Conservation (phyloP, 2,797 vertebrate genomes). For the Phrynocephalus vlangalii region DNA sequence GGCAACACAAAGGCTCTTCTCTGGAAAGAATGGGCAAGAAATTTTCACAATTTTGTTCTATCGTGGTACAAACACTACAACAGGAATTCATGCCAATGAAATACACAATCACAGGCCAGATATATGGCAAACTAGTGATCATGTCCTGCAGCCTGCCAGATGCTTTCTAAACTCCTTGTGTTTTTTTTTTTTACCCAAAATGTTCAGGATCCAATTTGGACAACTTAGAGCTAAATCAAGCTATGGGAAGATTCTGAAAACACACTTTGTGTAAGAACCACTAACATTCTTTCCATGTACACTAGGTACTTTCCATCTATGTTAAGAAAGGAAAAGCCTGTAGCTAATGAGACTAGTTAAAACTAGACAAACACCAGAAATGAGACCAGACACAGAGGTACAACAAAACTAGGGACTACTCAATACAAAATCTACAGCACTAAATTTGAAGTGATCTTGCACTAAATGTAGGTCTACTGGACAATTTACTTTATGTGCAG, state of each 20-base stretch:
- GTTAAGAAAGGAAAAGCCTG: background rate
- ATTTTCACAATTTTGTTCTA: background rate
- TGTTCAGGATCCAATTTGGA: background rate
- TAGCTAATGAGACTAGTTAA: no score
- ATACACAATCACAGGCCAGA: background rate
- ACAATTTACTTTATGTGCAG: background rate
- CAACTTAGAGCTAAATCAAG: slow-evolving; percentile 34
- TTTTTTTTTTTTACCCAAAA: background rate
- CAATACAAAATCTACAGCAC: background rate
- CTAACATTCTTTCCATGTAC: background rate
- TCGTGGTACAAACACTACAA: slow-evolving; percentile 11
- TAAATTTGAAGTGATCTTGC: background rate
- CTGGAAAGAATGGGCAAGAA: slow-evolving; percentile 34
- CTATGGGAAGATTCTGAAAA: background rate
- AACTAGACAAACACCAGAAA: background rate
- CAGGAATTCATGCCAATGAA: slow-evolving; percentile 18
- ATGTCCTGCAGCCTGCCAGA: background rate
- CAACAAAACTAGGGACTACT: background rate
- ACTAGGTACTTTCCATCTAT: background rate
- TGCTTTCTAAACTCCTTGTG: background rate
- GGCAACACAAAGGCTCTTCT: slow-evolving; percentile 22
- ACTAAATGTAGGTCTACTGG: background rate
- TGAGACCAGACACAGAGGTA: background rate
- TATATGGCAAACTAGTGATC: background rate
- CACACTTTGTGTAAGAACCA: background rate